Evolutionary conservation across 2,888 invertebrate genomes (phyloP).

Genomic region (Melipona bicolor): DNA sequence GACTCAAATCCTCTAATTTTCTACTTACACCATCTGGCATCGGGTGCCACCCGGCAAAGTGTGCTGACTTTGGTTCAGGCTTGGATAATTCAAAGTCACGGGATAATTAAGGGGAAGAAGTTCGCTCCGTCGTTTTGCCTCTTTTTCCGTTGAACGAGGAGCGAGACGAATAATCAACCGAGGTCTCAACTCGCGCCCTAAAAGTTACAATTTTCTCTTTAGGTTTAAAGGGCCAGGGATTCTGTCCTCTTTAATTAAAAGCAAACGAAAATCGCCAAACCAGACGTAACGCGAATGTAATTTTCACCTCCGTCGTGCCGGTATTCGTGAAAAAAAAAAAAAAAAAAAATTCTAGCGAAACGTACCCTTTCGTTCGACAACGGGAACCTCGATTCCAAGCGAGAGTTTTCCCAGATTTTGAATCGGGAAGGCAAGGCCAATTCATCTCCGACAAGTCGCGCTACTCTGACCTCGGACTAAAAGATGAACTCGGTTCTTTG

Average conservation of each 20-base stretch:
- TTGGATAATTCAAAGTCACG: slow-evolving; percentile 48
- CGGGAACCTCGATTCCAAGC: background rate
- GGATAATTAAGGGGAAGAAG: slow-evolving; percentile 59
- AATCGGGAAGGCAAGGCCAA: background rate
- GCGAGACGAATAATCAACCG: slow-evolving; percentile 7
- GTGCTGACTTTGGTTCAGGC: slow-evolving; percentile 50
- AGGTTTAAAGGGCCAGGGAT: background rate
- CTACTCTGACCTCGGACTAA: slow-evolving; percentile 4
- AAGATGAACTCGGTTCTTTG: slow-evolving; percentile 23
- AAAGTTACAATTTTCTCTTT: slow-evolving; percentile 4
- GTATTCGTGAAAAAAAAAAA: too few relatives aligned
- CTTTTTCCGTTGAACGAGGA: slow-evolving; percentile 24
- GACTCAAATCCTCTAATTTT: slow-evolving; percentile 64
- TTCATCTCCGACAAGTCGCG: slow-evolving; percentile 4
- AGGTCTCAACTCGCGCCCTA: slow-evolving; percentile 6
- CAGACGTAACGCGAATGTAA: background rate
- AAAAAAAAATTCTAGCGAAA: too few relatives aligned
- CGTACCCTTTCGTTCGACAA: too few relatives aligned
- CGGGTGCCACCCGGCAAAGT: slow-evolving; percentile 30
- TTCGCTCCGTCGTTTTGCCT: background rate
- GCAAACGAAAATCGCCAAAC: slow-evolving; percentile 1
- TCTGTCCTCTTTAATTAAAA: slow-evolving; percentile 20
- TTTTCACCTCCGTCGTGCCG: background rate
- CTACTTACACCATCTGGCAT: slow-evolving; percentile 52
- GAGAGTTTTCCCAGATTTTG: background rate